Conservation (phyloP, 2,797 vertebrate genomes). For the Pagetopsis macropterus region DNA sequence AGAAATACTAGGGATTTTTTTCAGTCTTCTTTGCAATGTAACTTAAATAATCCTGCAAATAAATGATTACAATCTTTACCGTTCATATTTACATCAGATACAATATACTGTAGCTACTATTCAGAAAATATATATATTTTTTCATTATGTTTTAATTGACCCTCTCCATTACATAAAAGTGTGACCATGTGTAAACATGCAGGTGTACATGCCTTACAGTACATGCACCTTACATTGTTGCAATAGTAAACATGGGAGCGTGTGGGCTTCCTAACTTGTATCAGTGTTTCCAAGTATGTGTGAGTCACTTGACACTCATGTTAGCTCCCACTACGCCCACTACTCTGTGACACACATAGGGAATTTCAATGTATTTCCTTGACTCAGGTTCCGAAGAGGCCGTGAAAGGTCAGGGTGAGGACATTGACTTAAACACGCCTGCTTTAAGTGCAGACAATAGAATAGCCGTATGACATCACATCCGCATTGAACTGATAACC, state of each 20-base stretch:
- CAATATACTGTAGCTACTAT: neutral
- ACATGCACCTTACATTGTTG: neutral
- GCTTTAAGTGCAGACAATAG: slow-evolving; percentile 16
- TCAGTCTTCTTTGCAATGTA: no score
- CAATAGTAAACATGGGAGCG: slow-evolving; percentile 14
- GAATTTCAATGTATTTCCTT: slow-evolving; percentile 58
- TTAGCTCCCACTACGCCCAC: neutral
- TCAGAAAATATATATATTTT: neutral
- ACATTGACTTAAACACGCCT: slow-evolving; percentile 35
- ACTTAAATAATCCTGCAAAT: neutral
- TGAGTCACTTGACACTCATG: slow-evolving; percentile 38
- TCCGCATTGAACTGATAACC: neutral
- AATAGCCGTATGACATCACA: neutral
- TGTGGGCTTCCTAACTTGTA: slow-evolving; percentile 16
- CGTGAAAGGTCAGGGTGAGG: slow-evolving; percentile 42
- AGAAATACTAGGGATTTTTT: neutral
- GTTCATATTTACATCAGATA: neutral
- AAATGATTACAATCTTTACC: neutral
- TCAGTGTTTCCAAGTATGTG: slow-evolving; percentile 47
- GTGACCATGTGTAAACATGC: neutral
- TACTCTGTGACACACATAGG: slow-evolving; percentile 38
- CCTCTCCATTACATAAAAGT: neutral
- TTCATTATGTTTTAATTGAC: neutral
- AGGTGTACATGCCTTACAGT: neutral
- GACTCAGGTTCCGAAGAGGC: slow-evolving; percentile 51